Evolutionary conservation across 2,888 invertebrate species (phyloP), one percentile per base, ranked within the genome.

Genomic region (Eristalinus aeneus): DNA sequence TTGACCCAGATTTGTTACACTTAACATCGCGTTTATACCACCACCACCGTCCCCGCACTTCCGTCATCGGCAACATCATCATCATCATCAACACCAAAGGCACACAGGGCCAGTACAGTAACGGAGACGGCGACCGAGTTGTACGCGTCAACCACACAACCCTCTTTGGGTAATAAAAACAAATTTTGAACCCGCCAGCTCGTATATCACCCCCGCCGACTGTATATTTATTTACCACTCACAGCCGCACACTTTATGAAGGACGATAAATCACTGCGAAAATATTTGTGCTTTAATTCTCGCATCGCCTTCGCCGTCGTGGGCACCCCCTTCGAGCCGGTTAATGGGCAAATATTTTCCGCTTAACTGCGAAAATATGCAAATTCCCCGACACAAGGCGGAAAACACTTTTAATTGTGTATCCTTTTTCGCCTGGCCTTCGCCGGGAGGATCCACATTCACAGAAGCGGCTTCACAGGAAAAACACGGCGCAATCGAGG

Each of bases 311-410:
- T 23, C 23, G 56, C 6, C 63, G 63, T 54, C 46, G 61, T 32
- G 20, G 23, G 16, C 39, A 27, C 11, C n/a, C 16, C 31, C 27
- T 36, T n/a, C 12, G n/a, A 3, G 20, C 69, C 68, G 58, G 8
- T 72, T 67, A 67, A 63, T 71, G 79, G 61, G 61, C 75, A 63
- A 84, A 81, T 81, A 76, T 73, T 76, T 73, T 71, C 64, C 46
- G 61, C 64, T 82, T 86, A 86, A 86, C 86, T 81, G 86, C 71
- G 65, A 61, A 74, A 82, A 86, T 74, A 86, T 86, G 81, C 56
- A 82, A 86, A 86, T 86, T 60, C 27, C 5, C 12, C 12, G 39
- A 4, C 22, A 11, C 58, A 34, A 60, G 11, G 12, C 36, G 32
- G 20, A 31, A 31, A 16, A 58, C 71, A 63, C 75, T 56, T 61